Percentiles rank a stretch among this genome's conserved stretches.
phyloP scores from a whole-genome alignment of 2,797 vertebrate genomes.

The Acanthiza pusilla region DNA sequence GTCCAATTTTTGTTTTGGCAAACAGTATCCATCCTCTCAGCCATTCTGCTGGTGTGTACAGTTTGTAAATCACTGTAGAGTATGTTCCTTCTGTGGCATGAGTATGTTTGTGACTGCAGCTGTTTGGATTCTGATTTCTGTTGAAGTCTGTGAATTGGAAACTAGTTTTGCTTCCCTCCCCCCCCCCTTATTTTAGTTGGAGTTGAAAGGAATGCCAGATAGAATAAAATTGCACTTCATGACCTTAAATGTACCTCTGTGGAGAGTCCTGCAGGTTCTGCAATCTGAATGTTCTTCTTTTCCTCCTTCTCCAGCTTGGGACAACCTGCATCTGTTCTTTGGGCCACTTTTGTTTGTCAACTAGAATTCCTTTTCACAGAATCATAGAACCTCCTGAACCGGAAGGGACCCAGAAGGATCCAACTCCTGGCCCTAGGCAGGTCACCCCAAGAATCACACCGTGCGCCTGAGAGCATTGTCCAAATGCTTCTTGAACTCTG shows the following conservation, averaged over 20 bases:
- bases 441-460: background rate
- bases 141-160: background rate
- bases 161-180: background rate
- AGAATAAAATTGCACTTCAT: background rate
- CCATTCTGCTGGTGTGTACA: background rate
- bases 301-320: background rate
- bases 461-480: rapidly evolving
- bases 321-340: background rate
- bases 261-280: background rate
- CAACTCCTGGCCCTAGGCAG: background rate
- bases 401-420: background rate
- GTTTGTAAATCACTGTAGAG: background rate
- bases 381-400: background rate
- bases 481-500: background rate
- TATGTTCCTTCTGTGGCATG: background rate
- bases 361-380: background rate
- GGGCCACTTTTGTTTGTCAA: background rate
- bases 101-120: background rate
- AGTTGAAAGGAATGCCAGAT: background rate
- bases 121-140: background rate
- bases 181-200: background rate
- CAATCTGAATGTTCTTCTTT: background rate
- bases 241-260: background rate
- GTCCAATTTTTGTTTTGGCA: background rate
- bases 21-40: background rate